Percentiles rank a stretch among this genome's conserved stretches.
Conservation (phyloP, 1,140 invertebrate species). For the Drosophila orena region DNA sequence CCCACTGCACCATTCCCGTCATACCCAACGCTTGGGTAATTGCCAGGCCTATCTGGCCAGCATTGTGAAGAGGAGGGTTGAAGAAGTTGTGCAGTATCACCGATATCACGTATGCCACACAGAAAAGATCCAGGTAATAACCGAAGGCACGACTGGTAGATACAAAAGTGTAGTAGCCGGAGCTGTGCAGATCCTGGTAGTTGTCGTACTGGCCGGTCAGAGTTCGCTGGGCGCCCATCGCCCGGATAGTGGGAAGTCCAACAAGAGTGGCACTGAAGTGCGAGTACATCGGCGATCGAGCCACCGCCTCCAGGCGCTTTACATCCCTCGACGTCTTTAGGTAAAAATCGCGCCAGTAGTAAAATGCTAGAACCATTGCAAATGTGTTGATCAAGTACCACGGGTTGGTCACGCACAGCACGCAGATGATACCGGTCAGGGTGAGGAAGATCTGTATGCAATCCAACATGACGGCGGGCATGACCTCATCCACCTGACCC, state of each 20-base stretch:
- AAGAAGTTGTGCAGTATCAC: slow-evolving; percentile 88
- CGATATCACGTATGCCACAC: slow-evolving; percentile 89
- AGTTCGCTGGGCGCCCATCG: slow-evolving; percentile 87
- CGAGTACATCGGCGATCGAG: slow-evolving; percentile 91
- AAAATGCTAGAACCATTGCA: slow-evolving; percentile 89
- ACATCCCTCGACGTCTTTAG: slow-evolving; percentile 92
- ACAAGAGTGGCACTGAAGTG: slow-evolving; percentile 90
- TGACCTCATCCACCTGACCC: slow-evolving; percentile 85
- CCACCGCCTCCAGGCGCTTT: slow-evolving; percentile 94
- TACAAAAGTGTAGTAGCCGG: slow-evolving; percentile 91
- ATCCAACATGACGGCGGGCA: slow-evolving; percentile 88
- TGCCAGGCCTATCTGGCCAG: slow-evolving; percentile 91
- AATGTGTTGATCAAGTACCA: slow-evolving; percentile 91
- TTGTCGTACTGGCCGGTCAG: slow-evolving; percentile 89
- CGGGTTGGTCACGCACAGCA: slow-evolving; percentile 91
- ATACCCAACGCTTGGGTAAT: slow-evolving; percentile 93
- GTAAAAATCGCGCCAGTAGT: slow-evolving; percentile 91
- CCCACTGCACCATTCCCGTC: slow-evolving; percentile 89
- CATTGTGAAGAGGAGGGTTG: slow-evolving; percentile 85
- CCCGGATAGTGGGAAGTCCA: slow-evolving; percentile 91
- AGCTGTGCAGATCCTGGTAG: slow-evolving; percentile 89
- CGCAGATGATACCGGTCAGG: slow-evolving; percentile 90
- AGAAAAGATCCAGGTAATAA: slow-evolving; percentile 90
- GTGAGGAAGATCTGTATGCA: slow-evolving; percentile 90
- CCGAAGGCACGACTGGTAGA: slow-evolving; percentile 93